Evolutionary conservation across 2,797 vertebrate genomes (phyloP), one percentile per base, ranked within the genome.

Genomic region (Pseudomugil gertrudae): DNA sequence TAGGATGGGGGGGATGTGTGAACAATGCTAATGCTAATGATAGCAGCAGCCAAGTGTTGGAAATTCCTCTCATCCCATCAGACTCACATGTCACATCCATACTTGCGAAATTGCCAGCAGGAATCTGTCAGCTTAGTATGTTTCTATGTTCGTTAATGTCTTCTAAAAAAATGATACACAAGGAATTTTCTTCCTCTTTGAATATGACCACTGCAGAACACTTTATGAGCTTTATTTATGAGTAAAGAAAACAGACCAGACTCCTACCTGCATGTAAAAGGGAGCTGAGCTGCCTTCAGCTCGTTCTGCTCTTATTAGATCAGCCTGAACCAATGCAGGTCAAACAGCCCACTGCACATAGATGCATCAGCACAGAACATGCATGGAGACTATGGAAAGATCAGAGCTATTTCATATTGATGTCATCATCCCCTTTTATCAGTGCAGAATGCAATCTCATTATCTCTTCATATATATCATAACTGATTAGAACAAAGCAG

Each of bases 1-100:
- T 81, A 56, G 79, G 83, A 87, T 70, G n/a, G 75, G 84, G 82
- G 70, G 79, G 80, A 87, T 89, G 87, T 89, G 87, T 88, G 88
- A 92, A 89, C 86, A 87, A 87, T 87, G 90, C 86, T 90, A 91
- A 91, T 86, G 89, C 87, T 89, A 91, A 88, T 56, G 77, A 61
- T 69, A 81, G 75, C 75, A 80, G 78, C 72, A 32, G 56, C 71
- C 63, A 47, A 73, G 70, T 56, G 76, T 48, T 59, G 80, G 83
- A 79, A 78, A 88, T 81, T 79, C 63, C 50, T 65, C 61, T 47
- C 9, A 13, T 43, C 30, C 80, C 9, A 47, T 71, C 66, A 76
- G 51, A 58, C 71, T 84, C 73, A 57, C 66, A 69, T 87, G 74
- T 82, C 76, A 80, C 63, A 69, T 45, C 26, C 33, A 51, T 48